Evolutionary conservation across 2,888 invertebrate species (phyloP), one percentile per base, ranked within the genome.

Genomic region (Scotopteryx bipunctaria): DNA sequence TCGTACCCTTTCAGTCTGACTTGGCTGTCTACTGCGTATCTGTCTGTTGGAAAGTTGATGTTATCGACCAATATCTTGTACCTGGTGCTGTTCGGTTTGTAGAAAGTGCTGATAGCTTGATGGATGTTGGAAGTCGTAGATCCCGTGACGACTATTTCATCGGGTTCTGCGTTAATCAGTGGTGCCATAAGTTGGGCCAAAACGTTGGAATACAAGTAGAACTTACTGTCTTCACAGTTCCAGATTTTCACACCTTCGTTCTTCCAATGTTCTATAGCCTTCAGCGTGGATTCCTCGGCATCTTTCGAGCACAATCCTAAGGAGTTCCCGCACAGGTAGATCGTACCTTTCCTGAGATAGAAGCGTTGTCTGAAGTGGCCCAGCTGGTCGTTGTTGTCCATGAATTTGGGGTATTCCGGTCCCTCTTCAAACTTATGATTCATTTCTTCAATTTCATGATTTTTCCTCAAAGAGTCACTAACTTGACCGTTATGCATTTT

Each of bases 311-410:
- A 79, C 2, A 86, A 64, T 1, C 88, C 88, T n/a, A 88, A 54
- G 0, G 86, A 85, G 56, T 87, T 86, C 0, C 88, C 88, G 43
- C 84, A 84, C 76, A 88, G 71, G 64, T 88, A 87, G 14, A 84
- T 81, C 0, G 59, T 61, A 1, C 66, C 78, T 59, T 81, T 63
- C 15, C 73, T 79, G 19, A 79, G 21, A 49, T 75, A 82, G 59
- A 87, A 88, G n/a, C 82, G 70, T 8, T 74, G 68, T 25, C 78
- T 70, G 42, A 83, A 81, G 41, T 74, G 75, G 0, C 80, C 76
- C 2, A 88, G 63, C 8, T 61, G 61, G 54, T 88, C 87, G 40
- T 81, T 83, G 45, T 78, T 81, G 59, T 88, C 88, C 54, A 86
- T 45, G 9, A 66, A 58, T 50, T 69, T 73, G 0, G 84, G 65